Base-by-base conservation (phyloP, 2,888 invertebrate species). In the Tridacna gigas region DNA sequence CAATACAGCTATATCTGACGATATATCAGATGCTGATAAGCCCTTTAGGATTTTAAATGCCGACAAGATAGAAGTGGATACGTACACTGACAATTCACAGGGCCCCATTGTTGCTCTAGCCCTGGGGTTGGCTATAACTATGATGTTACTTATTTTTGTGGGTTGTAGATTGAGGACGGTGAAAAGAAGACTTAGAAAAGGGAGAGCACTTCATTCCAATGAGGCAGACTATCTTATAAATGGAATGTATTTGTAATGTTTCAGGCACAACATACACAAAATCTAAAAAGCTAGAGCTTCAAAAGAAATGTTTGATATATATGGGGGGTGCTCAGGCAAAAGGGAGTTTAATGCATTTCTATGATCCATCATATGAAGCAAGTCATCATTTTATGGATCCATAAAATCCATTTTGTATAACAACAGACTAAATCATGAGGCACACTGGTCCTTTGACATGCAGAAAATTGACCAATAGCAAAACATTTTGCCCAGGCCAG, bases 221-320 rank as follows among this genome's bases (percentile, higher is more conserved):
- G 99, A 99, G 95, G 98, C 98, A 0, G 99, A 99, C 96, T 99
- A 98, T 95, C 96, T 99, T 92, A 98, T 99, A 91, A 99, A 99
- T 95, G 99, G 99, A 93, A 99, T 99, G 98, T 99, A 99, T 95
- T 96, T 99, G 94, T 98, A 97, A 82, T 61, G 66, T 63, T 13
- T n/a, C 45, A 71, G n/a, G 0, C 67, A 67, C 28, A 11, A 3
- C 3, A 5, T 56, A 56, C 56, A 5, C 11, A 56, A 56, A 37
- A 37, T 37, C 37, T 37, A 37, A 37, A 37, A 37, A 37, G 37
- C 37, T 37, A 37, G 37, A 37, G 37, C 37, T 37, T 37, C 37
- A 37, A 37, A 37, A 7, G 7, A 4, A 37, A 37, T 4, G 37
- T 37, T 37, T 37, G 3, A 37, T 37, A 37, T 37, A 4, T 37